phyloP scores from a whole-genome alignment of 2,113 vertebrate species.

The Cyprinus carpio region DNA sequence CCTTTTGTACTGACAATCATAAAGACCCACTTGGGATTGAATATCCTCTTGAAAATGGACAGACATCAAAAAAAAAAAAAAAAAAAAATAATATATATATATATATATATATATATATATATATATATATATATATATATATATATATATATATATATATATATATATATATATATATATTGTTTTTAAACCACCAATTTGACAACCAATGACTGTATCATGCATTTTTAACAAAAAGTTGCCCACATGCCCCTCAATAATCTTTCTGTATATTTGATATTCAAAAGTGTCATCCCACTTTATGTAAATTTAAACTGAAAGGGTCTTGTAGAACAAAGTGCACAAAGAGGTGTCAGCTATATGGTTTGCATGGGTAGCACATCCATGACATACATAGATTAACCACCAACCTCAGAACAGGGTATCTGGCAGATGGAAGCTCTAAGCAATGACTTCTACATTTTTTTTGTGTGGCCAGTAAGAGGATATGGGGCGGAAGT shows the following conservation, averaged over 20 bases:
- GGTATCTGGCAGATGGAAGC: not conserved
- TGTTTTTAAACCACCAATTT: no score
- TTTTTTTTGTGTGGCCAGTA: not conserved
- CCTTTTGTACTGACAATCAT: not conserved
- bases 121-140: no score
- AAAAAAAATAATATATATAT: no score
- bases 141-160: no score
- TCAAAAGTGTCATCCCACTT: not conserved
- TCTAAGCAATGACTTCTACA: not conserved
- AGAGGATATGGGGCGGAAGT: constrained; percentile 7
- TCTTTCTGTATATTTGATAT: not conserved
- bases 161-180: no score
- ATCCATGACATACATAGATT: constrained; percentile 28
- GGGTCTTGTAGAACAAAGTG: not conserved
- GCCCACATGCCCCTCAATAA: not conserved
- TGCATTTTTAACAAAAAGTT: not conserved
- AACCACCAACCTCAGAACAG: not conserved
- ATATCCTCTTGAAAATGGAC: constrained; percentile 18
- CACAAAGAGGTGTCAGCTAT: constrained; percentile 17
- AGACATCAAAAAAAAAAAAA: no score
- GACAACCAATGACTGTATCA: not conserved
- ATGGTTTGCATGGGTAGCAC: constrained; percentile 2
- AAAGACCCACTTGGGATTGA: constrained; percentile 18
- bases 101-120: no score
- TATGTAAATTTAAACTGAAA: not conserved